Evolutionary conservation across 2,113 vertebrate species (phyloP).

Genomic region (Charadrius vociferus): DNA sequence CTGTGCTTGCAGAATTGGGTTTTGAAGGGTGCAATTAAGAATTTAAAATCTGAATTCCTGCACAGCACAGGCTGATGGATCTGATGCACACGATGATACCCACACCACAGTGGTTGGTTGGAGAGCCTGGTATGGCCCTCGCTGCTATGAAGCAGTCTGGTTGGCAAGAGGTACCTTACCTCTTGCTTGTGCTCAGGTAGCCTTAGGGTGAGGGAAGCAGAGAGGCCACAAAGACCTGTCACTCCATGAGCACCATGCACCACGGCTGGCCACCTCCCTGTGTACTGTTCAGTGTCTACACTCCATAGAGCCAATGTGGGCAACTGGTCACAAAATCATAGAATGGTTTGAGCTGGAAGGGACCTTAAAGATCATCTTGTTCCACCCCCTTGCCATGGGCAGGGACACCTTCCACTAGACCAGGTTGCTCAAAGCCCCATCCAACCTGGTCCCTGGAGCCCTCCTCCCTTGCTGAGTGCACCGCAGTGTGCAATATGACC

Average conservation of each 20-base stretch:
- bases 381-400: background rate
- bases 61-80: background rate
- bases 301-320: rapidly evolving
- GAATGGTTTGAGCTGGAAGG: background rate
- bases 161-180: background rate
- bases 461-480: background rate
- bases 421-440: background rate
- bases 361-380: background rate
- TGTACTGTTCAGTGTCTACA: background rate
- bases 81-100: background rate
- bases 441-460: background rate
- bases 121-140: background rate
- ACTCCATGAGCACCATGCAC: background rate
- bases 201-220: background rate
- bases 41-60: background rate
- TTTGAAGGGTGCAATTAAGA: background rate
- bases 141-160: background rate
- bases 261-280: rapidly evolving
- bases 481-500: no score
- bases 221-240: background rate
- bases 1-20: background rate
- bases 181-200: background rate
- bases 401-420: background rate
- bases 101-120: background rate
- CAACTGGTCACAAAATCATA: background rate